Conservation (phyloP, 2,888 invertebrate species). For the Lymantria dispar region DNA sequence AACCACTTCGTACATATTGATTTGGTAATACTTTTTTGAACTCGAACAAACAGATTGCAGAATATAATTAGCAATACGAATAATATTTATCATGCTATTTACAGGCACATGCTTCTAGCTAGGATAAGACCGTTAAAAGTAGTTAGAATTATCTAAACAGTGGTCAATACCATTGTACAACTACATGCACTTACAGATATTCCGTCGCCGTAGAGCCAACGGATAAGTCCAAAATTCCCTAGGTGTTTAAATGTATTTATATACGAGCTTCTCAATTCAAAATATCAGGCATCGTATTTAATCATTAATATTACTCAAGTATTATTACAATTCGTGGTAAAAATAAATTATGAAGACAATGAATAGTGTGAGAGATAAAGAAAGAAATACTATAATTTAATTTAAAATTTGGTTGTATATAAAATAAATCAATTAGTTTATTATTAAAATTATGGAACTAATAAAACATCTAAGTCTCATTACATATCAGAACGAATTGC, state of each 20-base stretch:
- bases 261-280: neutral
- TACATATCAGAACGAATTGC: too few relatives aligned
- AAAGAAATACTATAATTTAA: too few relatives aligned
- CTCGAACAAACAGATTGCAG: neutral
- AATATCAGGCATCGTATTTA: neutral
- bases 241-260: constrained; percentile 4
- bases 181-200: constrained; percentile 53
- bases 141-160: neutral
- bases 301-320: too few relatives aligned
- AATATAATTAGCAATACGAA: neutral
- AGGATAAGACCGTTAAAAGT: neutral
- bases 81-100: neutral
- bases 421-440: too few relatives aligned
- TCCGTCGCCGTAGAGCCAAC: constrained; percentile 49
- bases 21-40: neutral
- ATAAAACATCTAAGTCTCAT: too few relatives aligned
- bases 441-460: too few relatives aligned
- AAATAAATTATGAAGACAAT: too few relatives aligned
- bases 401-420: too few relatives aligned
- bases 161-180: constrained; percentile 50
- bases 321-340: too few relatives aligned
- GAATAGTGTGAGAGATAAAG: too few relatives aligned
- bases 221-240: constrained; percentile 21
- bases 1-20: neutral
- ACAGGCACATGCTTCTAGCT: constrained; percentile 20